Evolutionary conservation across 2,113 vertebrate species (phyloP).

Genomic region (Phocoena phocoena): DNA sequence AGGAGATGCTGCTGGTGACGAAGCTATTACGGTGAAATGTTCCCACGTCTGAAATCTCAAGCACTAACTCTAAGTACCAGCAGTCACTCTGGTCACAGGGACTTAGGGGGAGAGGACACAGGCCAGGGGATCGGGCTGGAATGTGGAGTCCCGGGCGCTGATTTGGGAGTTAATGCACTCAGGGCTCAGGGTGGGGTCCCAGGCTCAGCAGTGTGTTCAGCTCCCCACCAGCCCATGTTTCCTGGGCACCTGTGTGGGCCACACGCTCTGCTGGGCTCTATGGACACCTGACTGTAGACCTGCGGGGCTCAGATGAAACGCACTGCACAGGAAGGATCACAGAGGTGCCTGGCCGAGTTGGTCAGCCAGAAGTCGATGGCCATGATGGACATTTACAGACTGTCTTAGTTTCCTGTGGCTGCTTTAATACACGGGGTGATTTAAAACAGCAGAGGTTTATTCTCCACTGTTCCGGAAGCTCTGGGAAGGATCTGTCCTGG

Average conservation of each 20-base stretch:
- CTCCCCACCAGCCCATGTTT: rapidly evolving
- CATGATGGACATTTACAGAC: background rate
- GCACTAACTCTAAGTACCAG: background rate
- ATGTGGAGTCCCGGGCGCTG: background rate
- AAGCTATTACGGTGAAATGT: background rate
- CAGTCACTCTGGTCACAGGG: background rate
- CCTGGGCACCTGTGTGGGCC: rapidly evolving
- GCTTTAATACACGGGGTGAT: rapidly evolving
- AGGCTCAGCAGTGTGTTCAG: rapidly evolving
- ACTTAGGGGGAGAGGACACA: background rate
- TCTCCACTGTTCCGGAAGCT: background rate
- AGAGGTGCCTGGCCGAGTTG: background rate
- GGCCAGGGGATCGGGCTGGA: background rate
- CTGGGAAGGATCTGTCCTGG: rapidly evolving
- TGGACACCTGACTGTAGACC: background rate
- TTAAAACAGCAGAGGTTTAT: background rate
- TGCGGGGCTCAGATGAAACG: background rate
- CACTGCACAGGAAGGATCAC: no score
- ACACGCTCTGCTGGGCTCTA: background rate
- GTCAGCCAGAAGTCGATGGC: background rate
- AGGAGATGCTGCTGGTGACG: background rate
- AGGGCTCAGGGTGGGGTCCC: no score
- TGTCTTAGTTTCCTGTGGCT: background rate
- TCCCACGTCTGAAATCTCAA: background rate
- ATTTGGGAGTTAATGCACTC: background rate